Evolutionary conservation across 2,113 vertebrate genomes (phyloP).

Genomic region (Sinocyclocheilus maitianheensis): DNA sequence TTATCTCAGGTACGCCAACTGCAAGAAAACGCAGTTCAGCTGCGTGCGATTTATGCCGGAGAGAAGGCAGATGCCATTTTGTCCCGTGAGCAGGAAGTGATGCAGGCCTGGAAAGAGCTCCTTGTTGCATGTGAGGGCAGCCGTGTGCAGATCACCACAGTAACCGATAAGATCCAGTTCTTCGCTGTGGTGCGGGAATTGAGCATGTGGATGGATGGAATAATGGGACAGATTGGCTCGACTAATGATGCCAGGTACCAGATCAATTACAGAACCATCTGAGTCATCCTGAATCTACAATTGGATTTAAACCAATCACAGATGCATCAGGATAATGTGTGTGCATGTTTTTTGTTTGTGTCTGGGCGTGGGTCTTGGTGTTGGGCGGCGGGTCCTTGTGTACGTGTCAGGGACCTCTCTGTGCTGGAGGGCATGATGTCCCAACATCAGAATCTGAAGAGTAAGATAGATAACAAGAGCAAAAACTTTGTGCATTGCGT

Average conservation of each 20-base stretch:
- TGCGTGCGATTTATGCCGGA: conserved; percentile 89
- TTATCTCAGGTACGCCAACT: conserved; percentile 84
- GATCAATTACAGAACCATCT: conserved; percentile 24
- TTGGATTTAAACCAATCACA: background rate
- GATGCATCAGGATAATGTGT: conserved; percentile 16
- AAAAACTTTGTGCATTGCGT: conserved; percentile 87
- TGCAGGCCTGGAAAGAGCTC: conserved; percentile 86
- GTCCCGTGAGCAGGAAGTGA: conserved; percentile 83
- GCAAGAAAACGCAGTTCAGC: conserved; percentile 85
- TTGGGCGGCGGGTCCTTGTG: background rate
- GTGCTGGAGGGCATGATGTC: conserved; percentile 85
- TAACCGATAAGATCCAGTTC: conserved; percentile 91
- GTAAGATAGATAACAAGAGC: conserved; percentile 86
- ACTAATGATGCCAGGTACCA: conserved; percentile 84
- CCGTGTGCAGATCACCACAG: conserved; percentile 85
- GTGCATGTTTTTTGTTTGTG: conserved; percentile 32
- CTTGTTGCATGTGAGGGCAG: conserved; percentile 83
- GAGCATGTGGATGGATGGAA: conserved; percentile 93
- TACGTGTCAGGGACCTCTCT: conserved; percentile 80
- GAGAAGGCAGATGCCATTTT: conserved; percentile 91
- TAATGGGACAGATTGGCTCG: conserved; percentile 88
- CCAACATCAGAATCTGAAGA: conserved; percentile 89
- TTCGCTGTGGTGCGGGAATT: conserved; percentile 88
- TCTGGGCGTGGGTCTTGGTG: conserved; percentile 21
- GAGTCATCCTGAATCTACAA: background rate